A percentile compares a stretch with the other conserved stretches of the same genome.
Evolutionary conservation across 1,140 invertebrate species (phyloP).

Genomic region (Drosophila nikananu): DNA sequence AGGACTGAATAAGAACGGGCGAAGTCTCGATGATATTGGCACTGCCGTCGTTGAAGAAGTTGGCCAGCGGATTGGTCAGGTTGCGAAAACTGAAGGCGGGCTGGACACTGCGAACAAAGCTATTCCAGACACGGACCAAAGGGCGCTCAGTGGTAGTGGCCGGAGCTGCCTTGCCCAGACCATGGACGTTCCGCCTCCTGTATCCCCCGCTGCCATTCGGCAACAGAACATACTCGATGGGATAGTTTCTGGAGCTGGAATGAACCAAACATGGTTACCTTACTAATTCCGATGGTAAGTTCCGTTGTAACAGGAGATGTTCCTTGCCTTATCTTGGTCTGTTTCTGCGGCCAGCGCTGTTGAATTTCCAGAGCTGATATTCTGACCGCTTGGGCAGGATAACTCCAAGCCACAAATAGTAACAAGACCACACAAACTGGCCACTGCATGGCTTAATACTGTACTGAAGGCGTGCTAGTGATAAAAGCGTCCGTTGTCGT

Average conservation of each 20-base stretch:
- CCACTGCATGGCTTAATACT: conserved; percentile 42
- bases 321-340: conserved; percentile 25
- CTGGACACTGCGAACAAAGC: conserved; percentile 72
- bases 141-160: conserved; percentile 66
- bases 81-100: conserved; percentile 66
- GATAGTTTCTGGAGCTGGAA: conserved; percentile 18
- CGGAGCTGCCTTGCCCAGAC: conserved; percentile 34
- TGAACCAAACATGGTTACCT: not conserved
- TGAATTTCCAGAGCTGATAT: conserved; percentile 18
- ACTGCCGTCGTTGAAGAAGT: conserved; percentile 71
- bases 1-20: conserved; percentile 50
- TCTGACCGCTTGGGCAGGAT: conserved; percentile 24
- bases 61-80: conserved; percentile 72
- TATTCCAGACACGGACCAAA: conserved; percentile 73
- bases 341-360: conserved; percentile 28
- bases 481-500: conserved; percentile 21
- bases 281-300: not conserved
- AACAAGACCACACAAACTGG: conserved; percentile 34
- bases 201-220: conserved; percentile 34
- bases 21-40: conserved; percentile 72
- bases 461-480: not conserved
- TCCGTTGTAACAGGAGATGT: not conserved
- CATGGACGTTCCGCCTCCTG: conserved; percentile 32
- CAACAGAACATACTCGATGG: conserved; percentile 32
- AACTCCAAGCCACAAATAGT: conserved; percentile 33